phyloP scores from a whole-genome alignment of 2,888 invertebrate species.

The Noctua janthina region DNA sequence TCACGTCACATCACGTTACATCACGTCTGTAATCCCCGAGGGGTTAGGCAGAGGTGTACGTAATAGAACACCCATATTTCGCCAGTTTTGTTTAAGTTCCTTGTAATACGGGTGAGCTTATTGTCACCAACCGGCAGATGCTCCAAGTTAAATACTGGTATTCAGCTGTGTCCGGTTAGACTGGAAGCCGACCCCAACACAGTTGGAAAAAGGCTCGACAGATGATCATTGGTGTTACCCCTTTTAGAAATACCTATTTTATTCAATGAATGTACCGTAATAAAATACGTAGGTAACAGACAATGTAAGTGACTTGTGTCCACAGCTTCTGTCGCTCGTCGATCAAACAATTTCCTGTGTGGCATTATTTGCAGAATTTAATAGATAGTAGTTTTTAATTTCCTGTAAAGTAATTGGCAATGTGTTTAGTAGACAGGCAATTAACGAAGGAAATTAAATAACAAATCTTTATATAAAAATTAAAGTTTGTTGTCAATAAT shows the following conservation, averaged over 20 bases:
- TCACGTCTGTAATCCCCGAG: neutral
- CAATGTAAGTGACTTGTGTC: no score
- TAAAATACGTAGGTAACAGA: neutral
- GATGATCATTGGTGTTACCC: neutral
- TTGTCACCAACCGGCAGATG: no score
- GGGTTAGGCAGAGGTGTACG: no score
- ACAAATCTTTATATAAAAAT: neutral
- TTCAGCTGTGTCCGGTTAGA: neutral
- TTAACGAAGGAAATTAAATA: neutral
- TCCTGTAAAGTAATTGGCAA: slow-evolving; percentile 3
- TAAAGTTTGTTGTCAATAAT: slow-evolving; percentile 1
- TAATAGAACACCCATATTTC: no score
- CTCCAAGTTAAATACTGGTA: neutral
- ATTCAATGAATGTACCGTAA: neutral
- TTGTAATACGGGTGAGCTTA: no score
- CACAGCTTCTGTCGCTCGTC: neutral
- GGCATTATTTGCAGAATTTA: slow-evolving; percentile 7
- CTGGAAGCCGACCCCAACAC: neutral
- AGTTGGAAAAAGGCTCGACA: neutral
- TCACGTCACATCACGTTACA: no score
- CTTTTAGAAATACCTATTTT: neutral
- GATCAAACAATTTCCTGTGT: slow-evolving; percentile 24
- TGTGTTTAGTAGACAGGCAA: neutral
- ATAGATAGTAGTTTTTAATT: slow-evolving; percentile 15
- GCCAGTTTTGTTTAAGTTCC: no score